phyloP scores from a whole-genome alignment of 2,113 vertebrate species.

The Lichenostomus cassidix region DNA sequence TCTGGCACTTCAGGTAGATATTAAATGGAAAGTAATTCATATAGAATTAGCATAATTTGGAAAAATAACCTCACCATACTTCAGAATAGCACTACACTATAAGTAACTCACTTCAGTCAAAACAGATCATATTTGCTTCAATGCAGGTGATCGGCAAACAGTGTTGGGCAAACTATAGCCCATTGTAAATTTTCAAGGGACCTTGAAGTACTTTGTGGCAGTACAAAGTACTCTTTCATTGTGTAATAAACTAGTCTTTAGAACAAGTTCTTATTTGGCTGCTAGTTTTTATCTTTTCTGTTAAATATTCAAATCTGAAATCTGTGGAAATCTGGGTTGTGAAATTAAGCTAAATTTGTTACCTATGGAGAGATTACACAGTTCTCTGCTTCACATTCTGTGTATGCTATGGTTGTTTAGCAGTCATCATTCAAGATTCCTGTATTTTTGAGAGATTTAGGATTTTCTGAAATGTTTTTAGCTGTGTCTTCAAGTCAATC shows the following conservation, averaged over 20 bases:
- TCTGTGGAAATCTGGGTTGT: neutral
- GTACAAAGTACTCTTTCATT: neutral
- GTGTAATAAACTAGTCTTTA: neutral
- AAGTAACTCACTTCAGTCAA: neutral
- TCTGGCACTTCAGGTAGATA: neutral
- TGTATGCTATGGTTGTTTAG: neutral
- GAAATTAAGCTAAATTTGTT: neutral
- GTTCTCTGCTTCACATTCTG: neutral
- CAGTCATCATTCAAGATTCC: neutral
- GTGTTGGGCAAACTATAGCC: neutral
- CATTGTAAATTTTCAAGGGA: neutral
- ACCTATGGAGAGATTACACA: neutral
- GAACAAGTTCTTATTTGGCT: neutral
- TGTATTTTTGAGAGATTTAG: neutral
- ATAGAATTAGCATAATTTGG: neutral
- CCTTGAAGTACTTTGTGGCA: neutral
- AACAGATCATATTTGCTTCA: neutral
- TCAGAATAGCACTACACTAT: neutral
- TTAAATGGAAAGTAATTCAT: neutral
- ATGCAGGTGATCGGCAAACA: neutral
- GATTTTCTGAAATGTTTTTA: neutral
- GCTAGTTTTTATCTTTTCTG: neutral
- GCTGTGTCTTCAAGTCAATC: neutral
- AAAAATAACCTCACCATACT: neutral
- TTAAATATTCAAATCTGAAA: neutral